Evolutionary conservation across 2,888 invertebrate genomes (phyloP), one percentile per base, ranked within the genome.

Genomic region (Schrankia costaestrigalis): DNA sequence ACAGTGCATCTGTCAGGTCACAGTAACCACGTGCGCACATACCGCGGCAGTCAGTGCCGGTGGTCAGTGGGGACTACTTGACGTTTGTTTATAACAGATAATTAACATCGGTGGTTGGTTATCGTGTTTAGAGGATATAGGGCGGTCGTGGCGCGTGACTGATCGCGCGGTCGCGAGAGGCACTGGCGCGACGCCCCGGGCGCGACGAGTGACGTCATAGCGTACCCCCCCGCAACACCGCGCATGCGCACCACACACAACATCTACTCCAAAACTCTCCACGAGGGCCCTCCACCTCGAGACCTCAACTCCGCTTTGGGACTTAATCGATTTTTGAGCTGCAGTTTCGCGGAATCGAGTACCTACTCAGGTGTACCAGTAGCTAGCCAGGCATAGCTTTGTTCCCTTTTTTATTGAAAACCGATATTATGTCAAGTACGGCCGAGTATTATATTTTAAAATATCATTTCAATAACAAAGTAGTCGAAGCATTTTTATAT

Each of bases 311-410:
- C 63, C 70, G 78, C 83, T 85, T 78, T 76, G 80, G 78, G 67
- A 78, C 71, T 77, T 78, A 83, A 87, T 87, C 86, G 86, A 87
- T 87, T 84, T 86, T 84, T 77, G 77, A 83, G 78, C 78, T 86
- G 80, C 81, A 83, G 71, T 75, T 78, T 72, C 65, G 61, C 69
- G 69, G 71, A 72, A 52, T 75, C 69, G 77, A 78, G 74, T 77
- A 74, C 37, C 37, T 54, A 41, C 71, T 73, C 75, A 81, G 82
- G 80, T 83, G 43, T 50, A 47, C 47, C 41, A 18, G 22, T 25
- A 25, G 26, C 34, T 35, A 44, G 41, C 21, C 30, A 15, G 26
- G 31, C 41, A 22, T 38, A 33, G 35, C 27, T 39, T 29, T 32
- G 36, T 42, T 34, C 45, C 39, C 18, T 41, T 36, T 18, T 46